A percentile compares a stretch with the other conserved stretches of the same genome.
These are phyloP conservation scores for Mesitornis unicolor DNA, from an alignment of 2,113 vertebrate genomes.

Conservation along the genomic window DNA sequence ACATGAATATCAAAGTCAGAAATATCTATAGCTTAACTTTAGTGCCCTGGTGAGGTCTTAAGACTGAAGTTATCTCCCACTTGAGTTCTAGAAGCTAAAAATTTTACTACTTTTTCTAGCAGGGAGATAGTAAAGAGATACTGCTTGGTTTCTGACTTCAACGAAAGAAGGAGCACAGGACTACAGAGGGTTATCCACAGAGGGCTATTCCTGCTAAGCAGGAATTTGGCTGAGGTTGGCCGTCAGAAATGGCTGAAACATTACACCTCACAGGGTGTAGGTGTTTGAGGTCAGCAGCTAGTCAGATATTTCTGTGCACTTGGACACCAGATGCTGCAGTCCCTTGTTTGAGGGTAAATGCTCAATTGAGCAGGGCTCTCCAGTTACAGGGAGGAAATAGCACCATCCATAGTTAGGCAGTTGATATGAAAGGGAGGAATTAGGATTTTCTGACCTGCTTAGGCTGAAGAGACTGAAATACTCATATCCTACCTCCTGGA, in stretches of 20 bases:
- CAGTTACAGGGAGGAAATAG: not conserved
- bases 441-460: not conserved
- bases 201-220: not conserved
- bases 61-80: not conserved
- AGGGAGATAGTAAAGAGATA: not conserved
- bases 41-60: not conserved
- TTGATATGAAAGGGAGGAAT: not conserved
- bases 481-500: not conserved
- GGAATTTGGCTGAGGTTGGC: not conserved
- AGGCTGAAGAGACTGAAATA: not conserved
- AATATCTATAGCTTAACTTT: not conserved
- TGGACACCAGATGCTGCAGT: not conserved
- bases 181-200: not conserved
- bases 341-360: not conserved
- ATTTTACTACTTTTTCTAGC: not conserved
- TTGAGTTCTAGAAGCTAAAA: not conserved
- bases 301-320: not conserved
- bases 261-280: not conserved
- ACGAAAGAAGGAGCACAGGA: not conserved
- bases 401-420: not conserved
- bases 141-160: not conserved
- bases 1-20: not conserved
- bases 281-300: constrained; percentile 11
- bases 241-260: not conserved
- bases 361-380: not conserved